Evolutionary conservation across 2,888 invertebrate genomes (phyloP), one percentile per base, ranked within the genome.

Genomic region (Petrolisthes cinctipes): DNA sequence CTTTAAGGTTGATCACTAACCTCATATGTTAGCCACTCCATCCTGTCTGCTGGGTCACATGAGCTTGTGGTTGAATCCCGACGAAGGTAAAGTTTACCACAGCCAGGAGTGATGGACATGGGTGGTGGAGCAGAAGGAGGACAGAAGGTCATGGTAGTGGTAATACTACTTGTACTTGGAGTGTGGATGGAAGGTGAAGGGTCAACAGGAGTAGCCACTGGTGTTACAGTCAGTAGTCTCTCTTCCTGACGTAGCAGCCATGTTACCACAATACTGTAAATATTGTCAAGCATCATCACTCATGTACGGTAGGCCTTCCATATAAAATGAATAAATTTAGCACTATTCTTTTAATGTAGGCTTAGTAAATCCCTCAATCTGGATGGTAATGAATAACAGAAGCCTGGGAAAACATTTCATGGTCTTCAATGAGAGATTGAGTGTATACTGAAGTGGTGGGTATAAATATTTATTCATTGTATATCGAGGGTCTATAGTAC

Each of bases 241-340:
- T 94, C 94, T 90, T 94, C 94, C 92, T 97, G 97, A 91, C 95
- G 94, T 89, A 95, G 94, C 89, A 98, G 92, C 98, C 98, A 98
- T 17, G 95, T 94, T 88, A 95, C 95, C 75, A 96, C 94, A 92
- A 95, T 95, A 82, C 95, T 95, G 91, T n/a, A 91, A 11, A n/a
- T 11, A 75, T 37, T n/a, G 11, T 68, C 3, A 37, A 37, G 37
- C 37, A 68, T 68, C 68, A 68, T 3, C 17, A n/a, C 14, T 14
- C n/a, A 3, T 68, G n/a, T 68, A 68, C 68, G 3, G 14, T 68
- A 68, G n/a, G n/a, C 14, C n/a, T 17, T 68, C 68, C 14, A 68
- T 17, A 68, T 68, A 68, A 68, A 3, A 37, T 37, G 0, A 37
- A 37, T 37, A 0, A 37, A 37, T 37, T 37, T 37, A 1, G 37